These are phyloP conservation scores for Phaethon lepturus DNA, from an alignment of 2,113 vertebrate species.

Conservation along the genomic window DNA sequence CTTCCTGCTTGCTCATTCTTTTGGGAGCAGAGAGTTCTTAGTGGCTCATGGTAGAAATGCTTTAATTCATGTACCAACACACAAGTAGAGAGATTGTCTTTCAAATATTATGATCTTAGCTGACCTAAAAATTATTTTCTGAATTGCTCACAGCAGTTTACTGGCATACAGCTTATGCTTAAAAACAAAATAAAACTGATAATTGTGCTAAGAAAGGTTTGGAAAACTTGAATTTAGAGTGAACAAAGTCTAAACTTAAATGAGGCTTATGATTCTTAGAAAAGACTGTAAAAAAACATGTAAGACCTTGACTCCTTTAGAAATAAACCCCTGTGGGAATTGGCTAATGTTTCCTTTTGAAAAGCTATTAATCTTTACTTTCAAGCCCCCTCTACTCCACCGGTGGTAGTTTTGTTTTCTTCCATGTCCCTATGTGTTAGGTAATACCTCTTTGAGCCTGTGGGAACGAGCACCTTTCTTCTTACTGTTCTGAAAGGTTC, in stretches of 20 bases:
- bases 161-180: not conserved
- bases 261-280: not conserved
- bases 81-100: not conserved
- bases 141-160: not conserved
- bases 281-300: not conserved
- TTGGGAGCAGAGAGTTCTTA: not conserved
- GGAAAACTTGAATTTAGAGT: not conserved
- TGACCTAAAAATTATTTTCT: not conserved
- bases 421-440: not conserved
- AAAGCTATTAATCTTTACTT: not conserved
- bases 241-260: not conserved
- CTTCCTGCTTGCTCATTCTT: not conserved
- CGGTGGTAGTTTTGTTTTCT: not conserved
- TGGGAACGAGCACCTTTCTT: not conserved
- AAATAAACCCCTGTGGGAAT: not conserved
- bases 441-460: not conserved
- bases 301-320: not conserved
- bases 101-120: not conserved
- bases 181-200: not conserved
- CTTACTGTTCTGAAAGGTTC: not conserved
- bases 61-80: not conserved
- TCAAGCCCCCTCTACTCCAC: not conserved
- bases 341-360: not conserved
- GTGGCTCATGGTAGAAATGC: not conserved
- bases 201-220: conserved; percentile 8